These are phyloP conservation scores for Excalfactoria chinensis DNA, from an alignment of 2,113 vertebrate species.

Conservation along the genomic window DNA sequence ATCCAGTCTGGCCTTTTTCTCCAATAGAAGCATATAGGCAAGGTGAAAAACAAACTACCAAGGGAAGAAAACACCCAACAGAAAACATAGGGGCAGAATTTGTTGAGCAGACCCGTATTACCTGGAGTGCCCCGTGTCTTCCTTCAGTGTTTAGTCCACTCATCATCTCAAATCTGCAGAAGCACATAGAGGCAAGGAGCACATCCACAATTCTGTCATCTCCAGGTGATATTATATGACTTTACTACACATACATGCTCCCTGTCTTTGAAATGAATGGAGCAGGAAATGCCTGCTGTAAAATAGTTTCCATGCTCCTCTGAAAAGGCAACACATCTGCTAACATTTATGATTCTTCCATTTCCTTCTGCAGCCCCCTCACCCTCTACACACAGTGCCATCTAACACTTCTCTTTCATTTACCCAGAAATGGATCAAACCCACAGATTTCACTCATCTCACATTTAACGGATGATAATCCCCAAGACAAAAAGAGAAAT, in stretches of 20 bases:
- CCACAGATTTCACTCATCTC: neutral
- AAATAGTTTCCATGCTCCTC: neutral
- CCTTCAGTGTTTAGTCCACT: neutral
- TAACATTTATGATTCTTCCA: neutral
- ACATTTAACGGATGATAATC: neutral
- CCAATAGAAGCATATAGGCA: neutral
- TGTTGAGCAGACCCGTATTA: neutral
- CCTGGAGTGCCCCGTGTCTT: neutral
- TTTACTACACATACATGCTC: neutral
- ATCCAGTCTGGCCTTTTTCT: neutral
- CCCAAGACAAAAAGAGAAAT: slow-evolving; percentile 26
- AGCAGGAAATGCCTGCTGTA: neutral
- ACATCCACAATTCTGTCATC: neutral
- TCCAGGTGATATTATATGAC: neutral
- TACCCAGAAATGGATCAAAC: neutral
- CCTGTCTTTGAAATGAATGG: neutral
- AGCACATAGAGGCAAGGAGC: neutral
- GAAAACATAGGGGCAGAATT: neutral
- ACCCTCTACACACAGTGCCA: neutral
- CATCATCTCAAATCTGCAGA: neutral
- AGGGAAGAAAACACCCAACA: neutral
- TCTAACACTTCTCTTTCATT: neutral
- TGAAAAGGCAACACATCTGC: neutral
- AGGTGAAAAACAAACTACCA: neutral
- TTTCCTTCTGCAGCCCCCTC: neutral